These are phyloP conservation scores for Sisyra nigra DNA, from an alignment of 2,888 invertebrate genomes.

Conservation along the genomic window DNA sequence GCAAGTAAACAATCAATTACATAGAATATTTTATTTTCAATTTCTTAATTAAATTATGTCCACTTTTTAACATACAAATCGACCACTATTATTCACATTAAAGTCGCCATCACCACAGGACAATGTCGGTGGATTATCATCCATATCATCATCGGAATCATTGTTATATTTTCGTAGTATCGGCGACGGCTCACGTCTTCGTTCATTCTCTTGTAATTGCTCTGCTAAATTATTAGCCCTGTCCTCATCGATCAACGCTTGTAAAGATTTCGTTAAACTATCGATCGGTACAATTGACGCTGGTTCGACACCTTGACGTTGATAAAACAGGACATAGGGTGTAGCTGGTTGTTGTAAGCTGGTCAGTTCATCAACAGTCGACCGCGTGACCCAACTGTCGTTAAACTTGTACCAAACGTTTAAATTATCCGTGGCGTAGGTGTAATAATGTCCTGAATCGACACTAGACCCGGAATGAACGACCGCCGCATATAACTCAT, in stretches of 20 bases:
- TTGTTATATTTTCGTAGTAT: slow-evolving; percentile 15
- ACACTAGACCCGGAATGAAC: slow-evolving; percentile 71
- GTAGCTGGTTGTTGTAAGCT: slow-evolving; percentile 53
- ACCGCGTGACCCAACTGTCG: slow-evolving; percentile 51
- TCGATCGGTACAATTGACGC: slow-evolving; percentile 19
- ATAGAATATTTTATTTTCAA: not conserved
- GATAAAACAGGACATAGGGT: slow-evolving; percentile 70
- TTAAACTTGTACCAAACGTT: slow-evolving; percentile 66
- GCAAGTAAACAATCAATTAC: not conserved
- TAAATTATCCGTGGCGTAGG: slow-evolving; percentile 51
- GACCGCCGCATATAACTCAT: slow-evolving; percentile 65
- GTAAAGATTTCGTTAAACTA: slow-evolving; percentile 19
- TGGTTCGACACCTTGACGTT: slow-evolving; percentile 24
- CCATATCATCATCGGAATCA: slow-evolving; percentile 19
- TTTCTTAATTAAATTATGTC: no score
- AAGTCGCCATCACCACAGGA: slow-evolving; percentile 31
- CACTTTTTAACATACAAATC: slow-evolving; percentile 26
- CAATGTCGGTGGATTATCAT: slow-evolving; percentile 35
- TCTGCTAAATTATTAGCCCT: slow-evolving; percentile 20
- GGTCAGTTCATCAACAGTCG: slow-evolving; percentile 38
- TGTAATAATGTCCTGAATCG: slow-evolving; percentile 80
- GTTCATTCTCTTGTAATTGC: slow-evolving; percentile 10
- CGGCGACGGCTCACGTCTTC: slow-evolving; percentile 16
- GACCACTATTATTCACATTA: slow-evolving; percentile 20
- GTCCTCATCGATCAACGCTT: slow-evolving; percentile 20